Conservation (phyloP, 2,888 invertebrate species). For the Dynastes maya region DNA sequence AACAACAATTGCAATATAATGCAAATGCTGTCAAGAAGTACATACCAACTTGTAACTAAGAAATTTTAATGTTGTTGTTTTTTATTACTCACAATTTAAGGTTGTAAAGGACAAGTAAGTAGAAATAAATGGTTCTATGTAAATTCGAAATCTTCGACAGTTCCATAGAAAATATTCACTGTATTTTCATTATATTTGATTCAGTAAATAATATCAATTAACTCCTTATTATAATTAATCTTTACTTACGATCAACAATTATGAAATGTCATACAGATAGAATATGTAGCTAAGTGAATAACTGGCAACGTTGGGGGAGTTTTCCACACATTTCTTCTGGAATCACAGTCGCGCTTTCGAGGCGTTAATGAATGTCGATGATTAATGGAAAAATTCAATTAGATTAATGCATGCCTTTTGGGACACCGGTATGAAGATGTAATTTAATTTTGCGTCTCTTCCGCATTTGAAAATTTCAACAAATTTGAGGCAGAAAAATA, state of each 20-base stretch:
- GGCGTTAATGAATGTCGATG: constrained; percentile 41
- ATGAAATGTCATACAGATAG: constrained; percentile 5
- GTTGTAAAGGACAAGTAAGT: too few species aligned
- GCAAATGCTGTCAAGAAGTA: too few species aligned
- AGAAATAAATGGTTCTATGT: too few species aligned
- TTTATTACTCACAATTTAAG: too few species aligned
- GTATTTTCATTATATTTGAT: constrained; percentile 52
- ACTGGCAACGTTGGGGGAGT: neutral
- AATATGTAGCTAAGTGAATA: constrained; percentile 11
- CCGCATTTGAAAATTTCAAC: neutral
- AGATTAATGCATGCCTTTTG: constrained; percentile 43
- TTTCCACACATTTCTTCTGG: constrained; percentile 5
- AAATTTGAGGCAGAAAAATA: neutral
- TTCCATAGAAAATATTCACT: constrained; percentile 11
- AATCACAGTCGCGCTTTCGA: constrained; percentile 30
- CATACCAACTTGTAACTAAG: too few species aligned
- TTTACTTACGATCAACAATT: constrained; percentile 12
- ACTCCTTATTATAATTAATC: neutral
- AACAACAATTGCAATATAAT: too few species aligned
- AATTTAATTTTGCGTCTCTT: constrained; percentile 19
- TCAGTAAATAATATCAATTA: constrained; percentile 54
- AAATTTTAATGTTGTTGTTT: too few species aligned
- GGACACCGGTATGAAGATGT: neutral
- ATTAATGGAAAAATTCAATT: constrained; percentile 51
- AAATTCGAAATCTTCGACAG: constrained; percentile 8